A percentile compares a stretch with the other conserved stretches of the same genome.
Evolutionary conservation across 2,797 vertebrate genomes (phyloP).

Genomic region (Characodon lateralis): DNA sequence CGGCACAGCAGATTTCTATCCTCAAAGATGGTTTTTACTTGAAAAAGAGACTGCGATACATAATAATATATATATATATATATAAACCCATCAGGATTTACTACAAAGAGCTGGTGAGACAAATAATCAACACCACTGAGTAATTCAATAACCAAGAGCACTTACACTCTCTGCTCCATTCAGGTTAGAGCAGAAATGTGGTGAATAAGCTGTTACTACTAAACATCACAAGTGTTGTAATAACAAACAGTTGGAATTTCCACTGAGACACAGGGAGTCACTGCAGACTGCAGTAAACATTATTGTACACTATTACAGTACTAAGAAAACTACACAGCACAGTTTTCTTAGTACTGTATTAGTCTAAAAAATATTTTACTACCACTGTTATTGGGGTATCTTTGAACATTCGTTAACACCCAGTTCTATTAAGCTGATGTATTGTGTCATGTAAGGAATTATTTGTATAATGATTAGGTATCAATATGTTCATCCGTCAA

Average conservation of each 20-base stretch:
- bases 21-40: background rate
- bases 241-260: background rate
- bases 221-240: background rate
- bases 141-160: background rate
- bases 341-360: too few species aligned
- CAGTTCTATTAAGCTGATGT: background rate
- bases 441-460: background rate
- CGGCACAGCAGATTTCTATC: background rate
- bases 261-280: background rate
- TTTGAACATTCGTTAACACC: background rate
- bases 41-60: background rate
- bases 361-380: background rate
- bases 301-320: too few species aligned
- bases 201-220: constrained; percentile 5
- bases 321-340: too few species aligned
- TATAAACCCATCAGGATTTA: background rate
- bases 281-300: too few species aligned
- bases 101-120: background rate
- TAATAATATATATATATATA: too few species aligned
- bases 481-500: background rate
- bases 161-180: background rate
- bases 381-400: background rate
- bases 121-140: constrained; percentile 4
- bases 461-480: background rate
- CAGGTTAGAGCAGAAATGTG: constrained; percentile 2